Evolutionary conservation across 2,113 vertebrate species (phyloP), one percentile per base, ranked within the genome.

Genomic region (Eretmochelys imbricata): DNA sequence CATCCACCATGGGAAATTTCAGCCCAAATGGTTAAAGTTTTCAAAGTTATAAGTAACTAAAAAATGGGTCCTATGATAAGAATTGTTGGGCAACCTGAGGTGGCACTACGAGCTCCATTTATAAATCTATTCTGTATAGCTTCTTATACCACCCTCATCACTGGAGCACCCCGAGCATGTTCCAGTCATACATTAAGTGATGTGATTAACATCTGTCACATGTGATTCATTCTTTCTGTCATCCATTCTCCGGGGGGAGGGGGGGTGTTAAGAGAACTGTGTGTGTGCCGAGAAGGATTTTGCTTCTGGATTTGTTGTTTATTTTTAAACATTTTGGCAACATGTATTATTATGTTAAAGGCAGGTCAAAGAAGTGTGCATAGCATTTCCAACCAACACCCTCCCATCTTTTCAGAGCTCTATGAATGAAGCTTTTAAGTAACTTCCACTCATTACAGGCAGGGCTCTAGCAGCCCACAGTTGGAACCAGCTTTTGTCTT

Each of bases 391-490:
- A 87, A 35, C 16, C 87, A 90, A 9, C 6, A 80, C 85, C 25
- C 29, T 85, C 59, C 62, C 16, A 3, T 10, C 16, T n/a, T 79
- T 4, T 48, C 48, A 24, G 27, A 79, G 31, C 7, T 72, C 8
- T 49, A 31, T 42, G 80, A 91, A 35, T 1, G 5, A 53, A 38
- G 46, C 55, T 4, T 9, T 59, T 31, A 24, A 69, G 9, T 1
- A 76, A 16, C 8, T 82, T 59, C 16, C 5, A 38, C 0, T 48
- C 25, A 1, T 0, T 8, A 35, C 1, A 38, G 65, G 8, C 17
- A 20, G 17, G 31, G 50, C 72, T 24, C 48, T 91, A 29, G 11
- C 1, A 50, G 24, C 5, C 35, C 46, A 82, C 1, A 1, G 5
- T 10, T 69, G 8, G 9, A 6, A 20, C 7, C 11, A 3, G n/a